Evolutionary conservation across 2,113 vertebrate species (phyloP).

Genomic region (Gopherus flavomarginatus): DNA sequence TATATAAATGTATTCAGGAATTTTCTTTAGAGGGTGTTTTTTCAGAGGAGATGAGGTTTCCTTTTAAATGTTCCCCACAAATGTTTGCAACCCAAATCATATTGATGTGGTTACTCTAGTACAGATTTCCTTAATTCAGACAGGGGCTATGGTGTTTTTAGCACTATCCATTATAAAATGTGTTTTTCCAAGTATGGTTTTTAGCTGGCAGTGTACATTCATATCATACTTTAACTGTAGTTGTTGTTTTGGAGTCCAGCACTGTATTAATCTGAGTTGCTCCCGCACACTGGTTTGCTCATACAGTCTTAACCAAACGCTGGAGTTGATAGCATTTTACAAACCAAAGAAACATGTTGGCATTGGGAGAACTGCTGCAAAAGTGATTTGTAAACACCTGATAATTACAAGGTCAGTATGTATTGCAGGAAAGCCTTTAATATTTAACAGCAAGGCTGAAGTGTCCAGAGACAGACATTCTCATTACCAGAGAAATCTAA

Average conservation of each 20-base stretch:
- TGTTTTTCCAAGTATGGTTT: not conserved
- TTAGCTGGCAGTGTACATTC: not conserved
- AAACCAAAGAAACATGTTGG: not conserved
- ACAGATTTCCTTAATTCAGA: not conserved
- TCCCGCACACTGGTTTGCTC: not conserved
- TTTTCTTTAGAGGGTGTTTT: not conserved
- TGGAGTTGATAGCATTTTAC: not conserved
- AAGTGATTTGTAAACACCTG: not conserved
- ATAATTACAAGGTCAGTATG: not conserved
- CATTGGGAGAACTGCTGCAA: not conserved
- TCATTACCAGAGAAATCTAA: not conserved
- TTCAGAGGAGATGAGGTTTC: not conserved
- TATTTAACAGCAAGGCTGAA: not conserved
- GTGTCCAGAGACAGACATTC: not conserved
- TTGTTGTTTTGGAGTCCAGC: not conserved
- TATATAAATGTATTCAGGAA: not conserved
- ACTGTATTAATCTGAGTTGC: not conserved
- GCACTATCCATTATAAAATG: not conserved
- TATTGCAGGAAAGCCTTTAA: not conserved
- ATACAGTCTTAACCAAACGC: not conserved
- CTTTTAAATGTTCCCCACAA: not conserved
- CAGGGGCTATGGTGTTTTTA: not conserved
- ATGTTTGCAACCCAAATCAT: not conserved
- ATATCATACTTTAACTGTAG: not conserved
- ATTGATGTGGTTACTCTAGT: not conserved